Percentiles rank a stretch among this genome's conserved stretches.
phyloP scores from a whole-genome alignment of 2,113 vertebrate species.

The Bungarus multicinctus region DNA sequence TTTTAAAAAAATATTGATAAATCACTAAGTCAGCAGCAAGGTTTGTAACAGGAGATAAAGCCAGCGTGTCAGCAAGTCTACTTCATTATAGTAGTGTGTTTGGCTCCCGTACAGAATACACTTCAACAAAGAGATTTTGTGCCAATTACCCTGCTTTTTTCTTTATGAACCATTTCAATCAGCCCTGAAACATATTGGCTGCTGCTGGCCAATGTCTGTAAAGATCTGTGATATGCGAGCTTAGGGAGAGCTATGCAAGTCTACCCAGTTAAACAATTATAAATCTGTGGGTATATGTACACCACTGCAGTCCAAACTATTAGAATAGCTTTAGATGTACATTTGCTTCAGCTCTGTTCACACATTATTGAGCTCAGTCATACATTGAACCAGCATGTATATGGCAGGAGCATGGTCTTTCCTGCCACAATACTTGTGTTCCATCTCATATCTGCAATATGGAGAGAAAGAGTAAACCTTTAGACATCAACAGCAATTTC shows the following conservation, averaged over 20 bases:
- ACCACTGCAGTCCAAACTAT: background rate
- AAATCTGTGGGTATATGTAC: background rate
- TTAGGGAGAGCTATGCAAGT: background rate
- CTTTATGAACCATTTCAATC: conserved; percentile 19
- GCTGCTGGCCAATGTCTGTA: background rate
- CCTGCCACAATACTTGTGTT: background rate
- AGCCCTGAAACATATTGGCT: background rate
- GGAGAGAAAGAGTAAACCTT: background rate
- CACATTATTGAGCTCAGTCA: background rate
- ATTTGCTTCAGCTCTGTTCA: background rate
- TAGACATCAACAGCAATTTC: background rate
- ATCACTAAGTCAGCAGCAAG: conserved; percentile 16
- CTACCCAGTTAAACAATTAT: background rate
- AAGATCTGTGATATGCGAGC: background rate
- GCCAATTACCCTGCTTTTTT: background rate
- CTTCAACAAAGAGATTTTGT: background rate
- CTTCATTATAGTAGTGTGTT: background rate
- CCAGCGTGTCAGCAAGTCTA: conserved; percentile 11
- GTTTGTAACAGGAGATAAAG: conserved; percentile 7
- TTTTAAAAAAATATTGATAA: background rate
- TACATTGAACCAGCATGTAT: background rate
- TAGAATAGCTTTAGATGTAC: background rate
- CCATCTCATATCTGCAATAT: background rate
- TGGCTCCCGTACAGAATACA: conserved; percentile 20
- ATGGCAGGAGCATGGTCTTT: background rate